Evolutionary conservation across 2,113 vertebrate genomes (phyloP).

Genomic region (Neodontobutis hainanensis): DNA sequence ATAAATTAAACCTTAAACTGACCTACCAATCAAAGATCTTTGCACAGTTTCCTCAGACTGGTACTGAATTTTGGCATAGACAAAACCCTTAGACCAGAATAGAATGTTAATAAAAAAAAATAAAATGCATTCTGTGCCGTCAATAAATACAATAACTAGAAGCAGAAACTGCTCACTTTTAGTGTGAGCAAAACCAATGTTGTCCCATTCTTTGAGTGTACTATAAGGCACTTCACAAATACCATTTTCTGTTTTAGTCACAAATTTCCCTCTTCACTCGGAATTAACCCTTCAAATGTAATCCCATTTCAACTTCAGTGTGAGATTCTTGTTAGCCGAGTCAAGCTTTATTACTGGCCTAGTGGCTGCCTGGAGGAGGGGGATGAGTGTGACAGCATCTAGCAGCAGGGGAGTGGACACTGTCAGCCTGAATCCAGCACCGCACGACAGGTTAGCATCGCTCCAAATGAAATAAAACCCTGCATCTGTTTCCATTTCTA

Average conservation of each 20-base stretch:
- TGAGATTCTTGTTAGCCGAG: conserved; percentile 60
- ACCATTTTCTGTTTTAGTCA: conserved; percentile 18
- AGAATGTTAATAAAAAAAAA: too few species aligned
- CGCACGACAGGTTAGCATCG: conserved; percentile 54
- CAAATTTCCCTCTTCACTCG: conserved; percentile 7
- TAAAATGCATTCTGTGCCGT: too few species aligned
- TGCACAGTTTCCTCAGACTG: background rate
- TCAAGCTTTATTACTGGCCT: conserved; percentile 55
- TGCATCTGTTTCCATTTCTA: conserved; percentile 58
- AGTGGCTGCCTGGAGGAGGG: conserved; percentile 46
- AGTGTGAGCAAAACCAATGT: background rate
- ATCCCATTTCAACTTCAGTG: conserved; percentile 38
- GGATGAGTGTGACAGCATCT: conserved; percentile 45
- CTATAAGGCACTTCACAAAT: background rate
- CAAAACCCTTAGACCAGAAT: too few species aligned
- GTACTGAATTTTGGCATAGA: background rate
- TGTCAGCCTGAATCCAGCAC: conserved; percentile 52
- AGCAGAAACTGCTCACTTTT: background rate
- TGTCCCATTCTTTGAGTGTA: conserved; percentile 1
- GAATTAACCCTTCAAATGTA: conserved; percentile 54
- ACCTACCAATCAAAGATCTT: background rate
- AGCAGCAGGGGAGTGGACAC: conserved; percentile 61
- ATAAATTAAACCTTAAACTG: background rate
- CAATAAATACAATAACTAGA: too few species aligned
- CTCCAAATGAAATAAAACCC: conserved; percentile 51